Evolutionary conservation across 2,797 vertebrate genomes (phyloP).

Genomic region (Oreochromis grahami): DNA sequence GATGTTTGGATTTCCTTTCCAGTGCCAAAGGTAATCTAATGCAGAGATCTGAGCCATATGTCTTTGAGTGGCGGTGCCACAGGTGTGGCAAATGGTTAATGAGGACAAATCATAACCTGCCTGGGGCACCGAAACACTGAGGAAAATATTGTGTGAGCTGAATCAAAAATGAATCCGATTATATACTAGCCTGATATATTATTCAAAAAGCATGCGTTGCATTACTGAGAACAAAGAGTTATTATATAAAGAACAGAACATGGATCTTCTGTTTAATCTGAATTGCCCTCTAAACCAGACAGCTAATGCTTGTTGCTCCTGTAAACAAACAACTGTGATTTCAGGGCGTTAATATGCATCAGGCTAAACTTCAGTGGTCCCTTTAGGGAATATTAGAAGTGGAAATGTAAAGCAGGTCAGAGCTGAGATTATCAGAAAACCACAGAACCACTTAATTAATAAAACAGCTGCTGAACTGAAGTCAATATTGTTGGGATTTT

Average conservation of each 20-base stretch:
- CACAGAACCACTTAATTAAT: neutral
- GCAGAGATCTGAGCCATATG: neutral
- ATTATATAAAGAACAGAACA: neutral
- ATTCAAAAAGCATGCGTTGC: neutral
- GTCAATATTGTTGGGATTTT: neutral
- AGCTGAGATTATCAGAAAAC: neutral
- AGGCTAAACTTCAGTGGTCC: conserved; percentile 18
- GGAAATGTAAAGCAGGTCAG: neutral
- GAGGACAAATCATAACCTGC: neutral
- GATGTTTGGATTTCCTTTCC: neutral
- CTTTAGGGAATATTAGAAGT: neutral
- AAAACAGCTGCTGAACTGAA: neutral
- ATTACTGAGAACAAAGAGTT: neutral
- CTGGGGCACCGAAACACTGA: neutral
- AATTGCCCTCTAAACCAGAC: neutral
- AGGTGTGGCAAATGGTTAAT: neutral
- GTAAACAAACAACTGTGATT: neutral
- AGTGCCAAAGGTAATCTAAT: neutral
- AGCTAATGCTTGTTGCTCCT: neutral
- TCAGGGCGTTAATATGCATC: conserved; percentile 9
- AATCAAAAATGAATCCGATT: neutral
- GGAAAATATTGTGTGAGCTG: neutral
- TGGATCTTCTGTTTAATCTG: neutral
- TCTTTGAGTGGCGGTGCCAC: neutral
- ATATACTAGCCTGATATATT: neutral